A percentile compares a stretch with the other conserved stretches of the same genome.
Evolutionary conservation across 2,113 vertebrate species (phyloP).

Genomic region (Sinocyclocheilus grahami): DNA sequence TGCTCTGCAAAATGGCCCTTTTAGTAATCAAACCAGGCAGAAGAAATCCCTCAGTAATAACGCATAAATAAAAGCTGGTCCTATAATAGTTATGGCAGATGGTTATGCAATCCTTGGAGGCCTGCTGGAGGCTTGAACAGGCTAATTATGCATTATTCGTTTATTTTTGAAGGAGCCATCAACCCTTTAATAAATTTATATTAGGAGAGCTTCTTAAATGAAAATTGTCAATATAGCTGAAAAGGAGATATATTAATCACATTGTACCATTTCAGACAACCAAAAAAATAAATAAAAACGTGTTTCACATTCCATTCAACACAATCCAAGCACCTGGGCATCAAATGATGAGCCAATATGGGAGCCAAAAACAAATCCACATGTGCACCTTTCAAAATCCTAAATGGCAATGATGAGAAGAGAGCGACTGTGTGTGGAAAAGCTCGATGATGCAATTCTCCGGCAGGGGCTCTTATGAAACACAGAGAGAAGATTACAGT

Average conservation of each 20-base stretch:
- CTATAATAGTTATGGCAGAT: neutral
- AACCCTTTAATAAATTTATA: neutral
- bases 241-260: neutral
- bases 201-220: neutral
- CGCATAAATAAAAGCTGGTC: neutral
- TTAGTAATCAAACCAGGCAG: neutral
- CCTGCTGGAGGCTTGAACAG: constrained; percentile 15
- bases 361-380: neutral
- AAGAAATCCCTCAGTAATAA: neutral
- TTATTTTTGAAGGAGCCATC: neutral
- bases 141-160: neutral
- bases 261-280: neutral
- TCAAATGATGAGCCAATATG: neutral
- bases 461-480: constrained; percentile 76
- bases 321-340: neutral
- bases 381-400: constrained; percentile 19
- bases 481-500: constrained; percentile 75
- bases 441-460: constrained; percentile 74
- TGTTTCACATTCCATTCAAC: neutral
- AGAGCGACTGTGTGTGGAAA: constrained; percentile 33
- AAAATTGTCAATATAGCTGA: neutral
- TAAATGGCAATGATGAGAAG: constrained; percentile 25
- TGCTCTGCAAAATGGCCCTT: neutral
- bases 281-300: neutral
- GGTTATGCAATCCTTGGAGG: constrained; percentile 2